Evolutionary conservation across 2,113 vertebrate genomes (phyloP).

Genomic region (Neogale vison): DNA sequence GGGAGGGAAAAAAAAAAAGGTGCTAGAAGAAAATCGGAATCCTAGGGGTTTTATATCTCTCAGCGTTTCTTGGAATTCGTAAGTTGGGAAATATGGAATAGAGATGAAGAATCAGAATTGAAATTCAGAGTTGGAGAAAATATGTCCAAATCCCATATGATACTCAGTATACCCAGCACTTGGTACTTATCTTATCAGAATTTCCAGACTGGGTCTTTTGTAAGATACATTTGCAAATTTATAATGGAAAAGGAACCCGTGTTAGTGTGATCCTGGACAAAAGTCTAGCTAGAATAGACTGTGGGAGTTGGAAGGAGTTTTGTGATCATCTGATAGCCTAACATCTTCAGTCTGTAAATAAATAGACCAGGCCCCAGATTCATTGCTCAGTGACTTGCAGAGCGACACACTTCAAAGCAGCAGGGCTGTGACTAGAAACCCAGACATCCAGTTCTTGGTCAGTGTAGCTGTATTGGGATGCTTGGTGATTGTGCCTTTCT

Average conservation of each 20-base stretch:
- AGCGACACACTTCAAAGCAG: background rate
- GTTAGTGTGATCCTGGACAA: background rate
- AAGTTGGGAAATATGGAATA: background rate
- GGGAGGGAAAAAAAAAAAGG: too few species aligned
- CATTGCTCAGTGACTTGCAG: background rate
- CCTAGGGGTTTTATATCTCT: background rate
- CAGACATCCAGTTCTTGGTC: background rate
- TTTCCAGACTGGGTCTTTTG: background rate
- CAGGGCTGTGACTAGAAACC: background rate
- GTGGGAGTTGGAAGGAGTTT: background rate
- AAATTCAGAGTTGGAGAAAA: background rate
- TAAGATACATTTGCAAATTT: background rate
- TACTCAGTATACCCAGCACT: background rate
- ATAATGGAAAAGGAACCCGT: background rate
- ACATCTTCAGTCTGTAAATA: background rate
- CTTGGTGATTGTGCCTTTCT: background rate
- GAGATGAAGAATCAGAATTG: background rate
- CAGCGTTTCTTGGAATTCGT: background rate
- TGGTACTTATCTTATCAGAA: background rate
- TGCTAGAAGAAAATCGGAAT: background rate
- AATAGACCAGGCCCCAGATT: background rate
- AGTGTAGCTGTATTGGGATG: background rate
- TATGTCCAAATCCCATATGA: background rate
- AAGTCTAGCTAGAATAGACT: background rate
- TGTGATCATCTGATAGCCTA: background rate